phyloP scores from a whole-genome alignment of 2,797 vertebrate genomes.

The Erethizon dorsatum region DNA sequence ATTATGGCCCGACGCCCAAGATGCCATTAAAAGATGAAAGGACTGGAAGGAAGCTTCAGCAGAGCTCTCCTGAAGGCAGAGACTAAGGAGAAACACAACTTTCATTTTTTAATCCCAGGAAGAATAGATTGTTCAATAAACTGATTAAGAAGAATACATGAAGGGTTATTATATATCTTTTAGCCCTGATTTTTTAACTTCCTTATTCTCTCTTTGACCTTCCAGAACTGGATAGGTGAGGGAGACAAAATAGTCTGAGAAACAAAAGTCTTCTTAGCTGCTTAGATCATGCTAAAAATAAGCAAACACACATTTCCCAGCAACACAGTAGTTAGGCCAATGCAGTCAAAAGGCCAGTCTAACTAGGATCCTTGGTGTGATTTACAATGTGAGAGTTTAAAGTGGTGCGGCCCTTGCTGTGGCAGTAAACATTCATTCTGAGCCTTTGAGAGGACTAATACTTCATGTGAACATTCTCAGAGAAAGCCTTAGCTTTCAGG shows the following conservation, averaged over 20 bases:
- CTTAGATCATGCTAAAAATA: constrained; percentile 40
- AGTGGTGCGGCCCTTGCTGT: background rate
- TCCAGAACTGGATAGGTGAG: background rate
- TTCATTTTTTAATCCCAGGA: background rate
- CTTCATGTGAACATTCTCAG: constrained; percentile 79
- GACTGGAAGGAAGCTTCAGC: background rate
- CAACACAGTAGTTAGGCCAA: constrained; percentile 59
- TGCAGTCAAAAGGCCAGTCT: constrained; percentile 33
- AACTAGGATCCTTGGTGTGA: constrained; percentile 59
- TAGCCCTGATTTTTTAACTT: background rate
- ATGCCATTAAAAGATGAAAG: background rate
- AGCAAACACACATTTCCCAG: constrained; percentile 38
- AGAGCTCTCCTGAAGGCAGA: background rate
- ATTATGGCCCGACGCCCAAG: background rate
- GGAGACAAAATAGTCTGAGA: background rate
- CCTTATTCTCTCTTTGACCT: constrained; percentile 40
- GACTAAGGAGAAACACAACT: constrained; percentile 57
- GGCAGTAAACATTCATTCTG: constrained; percentile 70
- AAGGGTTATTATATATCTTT: constrained; percentile 12
- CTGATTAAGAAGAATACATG: background rate
- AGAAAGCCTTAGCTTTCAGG: constrained; percentile 42
- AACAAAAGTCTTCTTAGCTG: constrained; percentile 30
- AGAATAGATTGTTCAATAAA: constrained; percentile 28
- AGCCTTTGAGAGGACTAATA: constrained; percentile 74
- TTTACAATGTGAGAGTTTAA: constrained; percentile 71